Base-by-base conservation (phyloP, 1,140 invertebrate genomes). In the Calliphora vicina region DNA sequence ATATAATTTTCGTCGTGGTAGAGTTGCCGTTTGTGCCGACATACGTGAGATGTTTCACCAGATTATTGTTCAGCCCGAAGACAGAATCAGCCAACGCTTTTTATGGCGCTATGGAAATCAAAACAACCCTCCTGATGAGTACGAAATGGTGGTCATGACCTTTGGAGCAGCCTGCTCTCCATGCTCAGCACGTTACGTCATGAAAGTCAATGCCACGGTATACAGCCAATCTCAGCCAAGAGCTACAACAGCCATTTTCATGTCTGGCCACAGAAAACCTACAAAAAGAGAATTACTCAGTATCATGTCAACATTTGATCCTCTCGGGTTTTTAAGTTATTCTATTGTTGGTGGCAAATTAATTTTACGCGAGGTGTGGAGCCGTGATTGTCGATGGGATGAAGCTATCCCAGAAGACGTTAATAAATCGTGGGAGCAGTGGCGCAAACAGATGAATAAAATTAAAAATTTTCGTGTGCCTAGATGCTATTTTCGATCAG, bases 311-410 rank as follows among this genome's bases (percentile, higher is more conserved):
- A 27, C 42, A 29, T 82, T 82, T 74, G 82, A 82, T 73, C 82
- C 82, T n/a, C 43, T 74, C 5, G 71, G 71, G 20, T 81, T 81
- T 81, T 67, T 81, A 20, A 81, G 20, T 87, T 94, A 84, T 88
- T 86, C 84, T 88, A 91, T 81, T 94, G 93, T 0, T 87, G 71
- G 71, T 13, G 71, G 20, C 1, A 82, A 82, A 50, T 13, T 82
- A 42, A 25, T 82, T n/a, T 9, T 82, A 26, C 71, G 50, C 13
- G 13, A 76, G 0, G 12, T 45, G 1, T 82, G 82, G 82, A 73
- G 35, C n/a, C 2, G 20, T 73, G 35, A 26, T 9, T 9, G 23
- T 17, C n/a, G 35, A 23, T 82, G 82, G 82, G 67, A 82, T 23
- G 71, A 73, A 27, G 12, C 25, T 23, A 73, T 73, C 25, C 25